Base-by-base conservation (phyloP, 2,797 vertebrate genomes). In the Periophthalmus magnuspinnatus region DNA sequence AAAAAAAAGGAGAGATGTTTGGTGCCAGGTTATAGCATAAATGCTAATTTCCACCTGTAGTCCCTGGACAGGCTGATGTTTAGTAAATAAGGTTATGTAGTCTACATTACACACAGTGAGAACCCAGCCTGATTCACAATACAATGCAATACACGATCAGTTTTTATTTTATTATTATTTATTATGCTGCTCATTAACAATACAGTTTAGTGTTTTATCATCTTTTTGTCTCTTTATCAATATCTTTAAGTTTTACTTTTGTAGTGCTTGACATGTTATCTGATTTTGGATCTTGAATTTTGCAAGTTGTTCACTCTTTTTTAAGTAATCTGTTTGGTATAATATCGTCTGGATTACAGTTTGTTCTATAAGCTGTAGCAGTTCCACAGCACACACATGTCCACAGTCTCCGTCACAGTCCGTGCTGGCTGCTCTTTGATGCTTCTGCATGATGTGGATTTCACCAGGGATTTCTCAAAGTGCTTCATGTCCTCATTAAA, bases 401-500 rank as follows among this genome's bases (percentile, higher is more conserved):
- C 45, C 50, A 2, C 33, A 70, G 34, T 70, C 41, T 34, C 52
- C n/a, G 13, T 70, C 50, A n/a, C 63, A 34, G 45, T 71, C 17
- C 65, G 61, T 9, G 54, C 17, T 17, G 69, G n/a, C 67, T 68
- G 9, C 57, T 55, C 60, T 55, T 69, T 75, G 65, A 81, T 83
- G 80, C 72, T 55, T 85, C 85, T 78, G 22, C 65, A 11, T 64
- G 72, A 58, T 73, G 36, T 5, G 28, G 69, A 79, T 74, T 74
- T 71, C 55, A 65, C 47, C 61, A 65, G 69, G 68, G 69, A 81
- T 83, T 81, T 85, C 65, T 67, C 65, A 34, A 81, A 65, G 73
- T 80, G 69, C 79, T 86, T 60, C 55, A 75, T 65, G 67, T 78
- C 65, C 70, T 88, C 75, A 88, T 92, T 90, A 86, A 78, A 76